phyloP scores from a whole-genome alignment of 2,888 invertebrate genomes.

The Apodemia mormo region DNA sequence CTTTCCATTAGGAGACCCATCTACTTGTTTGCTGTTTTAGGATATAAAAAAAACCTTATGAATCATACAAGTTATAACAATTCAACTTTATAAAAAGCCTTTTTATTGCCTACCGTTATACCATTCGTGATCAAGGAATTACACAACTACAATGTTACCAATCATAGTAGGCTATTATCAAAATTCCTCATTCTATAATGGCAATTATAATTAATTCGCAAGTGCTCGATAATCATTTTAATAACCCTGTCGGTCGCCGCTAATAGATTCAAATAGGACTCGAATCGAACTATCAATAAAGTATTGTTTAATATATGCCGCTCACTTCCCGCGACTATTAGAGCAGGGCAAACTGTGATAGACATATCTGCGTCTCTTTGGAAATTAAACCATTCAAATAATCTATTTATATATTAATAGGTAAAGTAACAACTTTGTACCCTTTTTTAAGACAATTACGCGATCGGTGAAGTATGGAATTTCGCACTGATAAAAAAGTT shows the following conservation, averaged over 20 bases:
- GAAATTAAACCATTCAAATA: too few relatives aligned
- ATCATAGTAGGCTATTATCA: neutral
- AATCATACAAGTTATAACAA: too few relatives aligned
- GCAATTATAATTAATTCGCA: slow-evolving; percentile 7
- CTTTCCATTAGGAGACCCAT: too few relatives aligned
- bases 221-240: slow-evolving; percentile 11
- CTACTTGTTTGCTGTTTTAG: too few relatives aligned
- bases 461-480: too few relatives aligned
- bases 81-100: too few relatives aligned
- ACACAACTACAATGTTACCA: neutral
- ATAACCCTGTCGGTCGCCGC: slow-evolving; percentile 31
- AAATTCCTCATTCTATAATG: neutral
- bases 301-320: slow-evolving; percentile 12
- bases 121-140: neutral
- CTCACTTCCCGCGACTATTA: neutral
- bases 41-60: too few relatives aligned
- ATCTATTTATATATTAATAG: too few relatives aligned
- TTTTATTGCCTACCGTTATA: neutral
- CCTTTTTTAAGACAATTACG: too few relatives aligned
- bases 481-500: too few relatives aligned
- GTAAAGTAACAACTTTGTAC: too few relatives aligned
- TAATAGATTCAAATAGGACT: slow-evolving; percentile 37
- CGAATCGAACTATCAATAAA: slow-evolving; percentile 44
- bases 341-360: neutral
- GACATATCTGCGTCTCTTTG: too few relatives aligned